Conservation (phyloP, 2,113 vertebrate species). For the Halcyon malimbica region DNA sequence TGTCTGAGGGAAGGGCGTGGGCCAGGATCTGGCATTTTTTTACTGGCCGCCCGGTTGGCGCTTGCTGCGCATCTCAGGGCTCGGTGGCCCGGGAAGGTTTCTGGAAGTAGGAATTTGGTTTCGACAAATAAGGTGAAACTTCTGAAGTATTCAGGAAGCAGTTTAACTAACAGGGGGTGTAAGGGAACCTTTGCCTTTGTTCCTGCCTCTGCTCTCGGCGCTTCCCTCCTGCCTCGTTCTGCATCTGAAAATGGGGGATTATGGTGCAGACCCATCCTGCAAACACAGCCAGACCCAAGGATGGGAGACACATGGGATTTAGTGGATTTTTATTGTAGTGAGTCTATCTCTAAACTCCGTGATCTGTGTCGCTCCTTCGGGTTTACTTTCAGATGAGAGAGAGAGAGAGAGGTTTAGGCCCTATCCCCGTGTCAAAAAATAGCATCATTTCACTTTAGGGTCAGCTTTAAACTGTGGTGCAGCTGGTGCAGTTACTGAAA, state of each 20-base stretch:
- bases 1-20: not conserved
- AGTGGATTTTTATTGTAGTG: rapidly evolving
- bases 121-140: not conserved
- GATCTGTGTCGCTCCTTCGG: not conserved
- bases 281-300: not conserved
- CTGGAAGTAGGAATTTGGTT: not conserved
- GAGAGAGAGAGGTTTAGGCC: not conserved
- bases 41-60: rapidly evolving
- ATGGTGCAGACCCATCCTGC: not conserved
- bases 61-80: not conserved
- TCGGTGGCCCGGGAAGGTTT: not conserved
- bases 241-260: not conserved
- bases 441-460: not conserved
- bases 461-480: not conserved
- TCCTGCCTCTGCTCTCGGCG: not conserved
- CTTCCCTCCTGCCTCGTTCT: not conserved
- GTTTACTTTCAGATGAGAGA: not conserved
- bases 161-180: not conserved
- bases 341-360: not conserved
- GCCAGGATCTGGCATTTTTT: not conserved
- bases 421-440: not conserved
- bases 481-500: not conserved
- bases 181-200: not conserved
- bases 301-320: not conserved
- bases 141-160: not conserved